Base-by-base conservation (phyloP, 2,113 vertebrate species). In the Numida meleagris region DNA sequence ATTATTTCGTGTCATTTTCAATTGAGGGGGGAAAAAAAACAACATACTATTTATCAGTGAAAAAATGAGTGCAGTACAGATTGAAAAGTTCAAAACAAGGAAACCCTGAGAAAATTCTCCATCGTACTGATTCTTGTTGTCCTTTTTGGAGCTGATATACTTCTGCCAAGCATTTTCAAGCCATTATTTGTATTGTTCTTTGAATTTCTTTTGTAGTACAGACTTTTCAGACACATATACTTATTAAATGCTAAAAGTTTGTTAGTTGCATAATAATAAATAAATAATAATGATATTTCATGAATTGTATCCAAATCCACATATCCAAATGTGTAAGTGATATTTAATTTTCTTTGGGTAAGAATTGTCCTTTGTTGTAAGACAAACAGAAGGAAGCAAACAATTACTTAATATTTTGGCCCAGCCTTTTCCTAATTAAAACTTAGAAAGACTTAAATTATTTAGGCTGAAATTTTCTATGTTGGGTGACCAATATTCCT, bases 191-290 rank as follows among this genome's bases (percentile, higher is more conserved):
- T 96, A 89, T 86, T 7, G 89, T 93, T 96, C 95, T 89, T 96
- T 75, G 86, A 93, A 91, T 86, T 89, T 89, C 94, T 86, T 93
- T 53, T 13, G 7, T 95, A 95, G 94, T 94, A 89, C 63, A 36
- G 72, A 79, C 87, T 96, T 94, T 92, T 89, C 89, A 94, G 96
- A 91, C 84, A 75, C 86, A 94, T 75, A 93, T 94, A 93, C 93
- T 96, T 80, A 93, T 95, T 89, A 89, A 95, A 91, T 57, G n/a
- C 86, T 86, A 58, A 67, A 70, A 91, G 87, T 90, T 59, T 53
- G 34, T 97, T 92, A 94, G n/a, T n/a, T n/a, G n/a, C n/a, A n/a
- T n/a, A n/a, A n/a, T n/a, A n/a, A n/a, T n/a, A n/a, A n/a, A n/a
- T n/a, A 46, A 17, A 12, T 16, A 63, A 31, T 8, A 21, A 43